Base-by-base conservation (phyloP, 2,113 vertebrate species). In the Orycteropus afer region DNA sequence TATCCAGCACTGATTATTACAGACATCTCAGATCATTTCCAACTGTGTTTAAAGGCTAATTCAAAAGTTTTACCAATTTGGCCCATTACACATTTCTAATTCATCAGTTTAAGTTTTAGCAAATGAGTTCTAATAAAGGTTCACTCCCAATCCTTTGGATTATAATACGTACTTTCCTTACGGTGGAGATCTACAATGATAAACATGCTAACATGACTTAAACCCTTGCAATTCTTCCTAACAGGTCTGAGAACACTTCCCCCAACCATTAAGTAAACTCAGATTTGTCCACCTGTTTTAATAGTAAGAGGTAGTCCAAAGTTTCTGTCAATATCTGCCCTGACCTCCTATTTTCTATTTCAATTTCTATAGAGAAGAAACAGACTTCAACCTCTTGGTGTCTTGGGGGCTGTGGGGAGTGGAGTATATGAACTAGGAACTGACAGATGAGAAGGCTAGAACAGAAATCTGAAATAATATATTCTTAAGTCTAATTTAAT, bases 291-390 rank as follows among this genome's bases (percentile, higher is more conserved):
- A 86, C 51, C 47, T 63, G 61, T 85, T 91, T 91, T 94, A 81
- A 34, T 45, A 94, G 7, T 69, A 77, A 32, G 42, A 71, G 34
- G 85, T 17, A 86, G 67, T 73, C 32, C 71, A 94, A 69, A 92
- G 42, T 37, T 53, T 86, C 74, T 53, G 67, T 81, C 34, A 73
- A 25, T 59, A 51, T 74, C 18, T 79, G 37, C 65, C 55, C 59
- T 86, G 27, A 5, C 25, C 49, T 45, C 51, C n/a, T 17, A 69
- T 67, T 40, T 86, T 86, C 42, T 74, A 65, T 74, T 92, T 96
- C 71, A 81, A 86, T 82, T 81, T 47, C 55, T 90, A 27, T 89
- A 86, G 79, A 94, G 94, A 7, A 85, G 73, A 78, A 86, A 85
- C 14, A 61, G 74, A 20, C 61, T 77, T 82, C 51, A 92, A 86